These are phyloP conservation scores for Corythaixoides concolor DNA, from an alignment of 2,113 vertebrate genomes.

Conservation along the genomic window DNA sequence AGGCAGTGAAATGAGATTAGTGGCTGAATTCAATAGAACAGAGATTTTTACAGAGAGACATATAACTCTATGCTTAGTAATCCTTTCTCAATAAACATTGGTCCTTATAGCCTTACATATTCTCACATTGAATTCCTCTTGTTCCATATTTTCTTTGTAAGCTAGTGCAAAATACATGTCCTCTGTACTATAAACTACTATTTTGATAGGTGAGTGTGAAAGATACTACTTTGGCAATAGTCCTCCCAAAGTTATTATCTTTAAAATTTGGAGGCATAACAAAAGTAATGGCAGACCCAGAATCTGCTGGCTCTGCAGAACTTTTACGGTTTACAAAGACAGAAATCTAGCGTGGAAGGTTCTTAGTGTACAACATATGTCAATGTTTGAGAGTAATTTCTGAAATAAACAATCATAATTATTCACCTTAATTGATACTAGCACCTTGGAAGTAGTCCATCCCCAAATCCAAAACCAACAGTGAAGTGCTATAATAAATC, in stretches of 20 bases:
- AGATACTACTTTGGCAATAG: not conserved
- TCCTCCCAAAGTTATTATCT: not conserved
- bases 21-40: slow-evolving; percentile 5
- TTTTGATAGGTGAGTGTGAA: not conserved
- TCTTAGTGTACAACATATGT: accelerated
- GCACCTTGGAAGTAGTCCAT: not conserved
- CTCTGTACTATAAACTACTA: not conserved
- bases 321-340: not conserved
- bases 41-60: not conserved
- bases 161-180: not conserved
- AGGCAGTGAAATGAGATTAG: not conserved
- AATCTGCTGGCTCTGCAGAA: not conserved
- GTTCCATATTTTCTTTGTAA: not conserved
- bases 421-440: not conserved
- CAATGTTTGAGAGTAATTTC: not conserved
- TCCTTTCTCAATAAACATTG: not conserved
- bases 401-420: not conserved
- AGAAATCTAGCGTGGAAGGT: not conserved
- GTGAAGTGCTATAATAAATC: not conserved
- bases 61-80: not conserved
- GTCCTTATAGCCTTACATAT: not conserved
- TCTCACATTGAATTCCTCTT: not conserved
- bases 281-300: not conserved
- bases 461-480: not conserved
- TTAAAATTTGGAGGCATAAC: not conserved